phyloP scores from a whole-genome alignment of 2,888 invertebrate species.

The Ligdia adustata region DNA sequence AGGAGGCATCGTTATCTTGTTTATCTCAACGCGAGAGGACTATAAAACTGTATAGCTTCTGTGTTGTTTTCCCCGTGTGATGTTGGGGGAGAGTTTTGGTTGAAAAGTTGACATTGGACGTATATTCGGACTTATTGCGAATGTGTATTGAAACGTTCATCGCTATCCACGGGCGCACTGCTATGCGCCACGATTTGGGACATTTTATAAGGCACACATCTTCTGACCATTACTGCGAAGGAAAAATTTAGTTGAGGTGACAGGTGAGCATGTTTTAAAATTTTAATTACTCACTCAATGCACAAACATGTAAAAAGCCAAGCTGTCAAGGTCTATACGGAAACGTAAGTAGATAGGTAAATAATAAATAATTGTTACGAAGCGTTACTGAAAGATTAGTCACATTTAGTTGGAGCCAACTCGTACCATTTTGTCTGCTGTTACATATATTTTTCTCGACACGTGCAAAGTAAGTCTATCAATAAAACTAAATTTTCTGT shows the following conservation, averaged over 20 bases:
- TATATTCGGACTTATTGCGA: constrained; percentile 77
- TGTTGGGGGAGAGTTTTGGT: constrained; percentile 74
- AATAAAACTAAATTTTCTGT: too few relatives aligned
- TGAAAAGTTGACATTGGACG: constrained; percentile 68
- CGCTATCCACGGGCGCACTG: constrained; percentile 86
- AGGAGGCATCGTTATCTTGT: constrained; percentile 26
- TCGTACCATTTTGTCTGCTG: constrained; percentile 5
- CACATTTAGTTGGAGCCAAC: constrained; percentile 10
- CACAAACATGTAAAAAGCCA: constrained; percentile 30
- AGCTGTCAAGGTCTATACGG: constrained; percentile 10
- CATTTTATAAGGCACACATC: constrained; percentile 91
- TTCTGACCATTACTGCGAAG: constrained; percentile 91
- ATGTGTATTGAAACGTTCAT: constrained; percentile 84
- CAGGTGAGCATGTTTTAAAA: constrained; percentile 54
- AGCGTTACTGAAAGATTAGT: constrained; percentile 15
- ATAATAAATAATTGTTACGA: background rate
- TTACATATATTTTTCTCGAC: constrained; percentile 2
- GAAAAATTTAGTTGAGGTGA: constrained; percentile 71
- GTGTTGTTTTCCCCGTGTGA: constrained; percentile 71
- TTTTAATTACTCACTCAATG: constrained; percentile 19
- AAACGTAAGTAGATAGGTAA: background rate
- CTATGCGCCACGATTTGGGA: constrained; percentile 90
- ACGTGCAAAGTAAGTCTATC: constrained; percentile 6
- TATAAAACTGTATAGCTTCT: constrained; percentile 63
- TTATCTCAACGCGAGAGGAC: constrained; percentile 44